These are phyloP conservation scores for Achatina immaculata DNA, from an alignment of 1,140 invertebrate species.

Conservation along the genomic window DNA sequence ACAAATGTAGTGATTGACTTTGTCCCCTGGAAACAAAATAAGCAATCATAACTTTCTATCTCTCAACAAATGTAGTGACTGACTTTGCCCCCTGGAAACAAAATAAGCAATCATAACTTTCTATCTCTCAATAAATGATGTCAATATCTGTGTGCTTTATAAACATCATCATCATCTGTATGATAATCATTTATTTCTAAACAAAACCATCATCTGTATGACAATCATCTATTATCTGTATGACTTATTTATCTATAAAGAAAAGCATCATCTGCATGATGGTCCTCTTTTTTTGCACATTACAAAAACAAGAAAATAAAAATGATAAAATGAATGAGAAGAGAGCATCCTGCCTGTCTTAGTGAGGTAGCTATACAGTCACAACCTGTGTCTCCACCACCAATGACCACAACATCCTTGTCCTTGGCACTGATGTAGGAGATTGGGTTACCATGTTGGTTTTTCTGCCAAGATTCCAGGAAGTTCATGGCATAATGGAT, in stretches of 20 bases:
- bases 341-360: constrained; percentile 79
- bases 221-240: too few relatives aligned
- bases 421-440: constrained; percentile 85
- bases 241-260: too few relatives aligned
- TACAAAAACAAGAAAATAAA: too few relatives aligned
- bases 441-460: constrained; percentile 79
- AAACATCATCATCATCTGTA: too few relatives aligned
- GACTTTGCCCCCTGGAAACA: constrained; percentile 85
- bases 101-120: too few relatives aligned
- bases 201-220: too few relatives aligned
- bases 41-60: too few relatives aligned
- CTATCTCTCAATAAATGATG: too few relatives aligned
- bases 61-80: constrained; percentile 96
- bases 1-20: constrained; percentile 95
- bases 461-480: constrained; percentile 96
- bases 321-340: too few relatives aligned
- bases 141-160: constrained; percentile 92
- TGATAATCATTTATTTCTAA: too few relatives aligned
- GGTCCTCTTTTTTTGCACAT: too few relatives aligned
- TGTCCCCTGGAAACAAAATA: constrained; percentile 81
- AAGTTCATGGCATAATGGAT: constrained; percentile 99
- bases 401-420: constrained; percentile 96
- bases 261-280: too few relatives aligned
- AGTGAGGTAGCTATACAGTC: constrained; percentile 99
- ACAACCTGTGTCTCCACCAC: constrained; percentile 98